A percentile compares a stretch with the other conserved stretches of the same genome.
Conservation (phyloP, 2,113 vertebrate genomes). For the Opisthocomus hoazin region DNA sequence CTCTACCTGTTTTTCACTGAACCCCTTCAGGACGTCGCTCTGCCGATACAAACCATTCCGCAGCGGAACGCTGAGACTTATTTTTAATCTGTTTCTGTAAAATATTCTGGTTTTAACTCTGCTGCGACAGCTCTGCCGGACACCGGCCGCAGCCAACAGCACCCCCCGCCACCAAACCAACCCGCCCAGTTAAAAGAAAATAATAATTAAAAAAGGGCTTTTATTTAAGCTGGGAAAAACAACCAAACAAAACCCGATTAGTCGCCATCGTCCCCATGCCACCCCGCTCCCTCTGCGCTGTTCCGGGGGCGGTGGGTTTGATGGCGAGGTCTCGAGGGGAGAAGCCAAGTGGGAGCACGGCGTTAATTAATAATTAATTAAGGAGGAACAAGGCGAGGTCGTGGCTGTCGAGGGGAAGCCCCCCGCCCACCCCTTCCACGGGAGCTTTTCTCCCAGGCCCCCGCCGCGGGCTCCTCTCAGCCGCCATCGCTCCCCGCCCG, state of each 20-base stretch:
- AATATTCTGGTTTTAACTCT: neutral
- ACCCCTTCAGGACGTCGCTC: fast-evolving
- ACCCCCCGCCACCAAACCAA: neutral
- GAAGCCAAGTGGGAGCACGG: too few species aligned
- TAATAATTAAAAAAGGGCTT: neutral
- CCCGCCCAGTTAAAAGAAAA: neutral
- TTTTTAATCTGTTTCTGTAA: neutral
- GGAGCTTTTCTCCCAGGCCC: too few species aligned
- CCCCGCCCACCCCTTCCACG: too few species aligned
- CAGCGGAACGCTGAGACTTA: fast-evolving
- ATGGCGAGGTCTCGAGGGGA: too few species aligned
- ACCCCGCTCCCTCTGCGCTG: too few species aligned
- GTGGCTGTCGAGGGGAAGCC: neutral
- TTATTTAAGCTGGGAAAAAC: neutral
- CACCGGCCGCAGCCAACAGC: too few species aligned
- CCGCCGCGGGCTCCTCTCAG: too few species aligned
- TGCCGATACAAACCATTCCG: neutral
- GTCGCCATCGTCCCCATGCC: too few species aligned
- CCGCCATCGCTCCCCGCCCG: neutral
- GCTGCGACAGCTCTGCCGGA: fast-evolving
- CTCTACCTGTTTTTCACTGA: neutral
- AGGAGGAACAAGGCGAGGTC: neutral
- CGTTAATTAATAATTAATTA: too few species aligned
- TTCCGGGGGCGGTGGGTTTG: too few species aligned
- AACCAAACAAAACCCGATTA: too few species aligned